phyloP scores from a whole-genome alignment of 2,113 vertebrate species.

The Bujurquina vittata region DNA sequence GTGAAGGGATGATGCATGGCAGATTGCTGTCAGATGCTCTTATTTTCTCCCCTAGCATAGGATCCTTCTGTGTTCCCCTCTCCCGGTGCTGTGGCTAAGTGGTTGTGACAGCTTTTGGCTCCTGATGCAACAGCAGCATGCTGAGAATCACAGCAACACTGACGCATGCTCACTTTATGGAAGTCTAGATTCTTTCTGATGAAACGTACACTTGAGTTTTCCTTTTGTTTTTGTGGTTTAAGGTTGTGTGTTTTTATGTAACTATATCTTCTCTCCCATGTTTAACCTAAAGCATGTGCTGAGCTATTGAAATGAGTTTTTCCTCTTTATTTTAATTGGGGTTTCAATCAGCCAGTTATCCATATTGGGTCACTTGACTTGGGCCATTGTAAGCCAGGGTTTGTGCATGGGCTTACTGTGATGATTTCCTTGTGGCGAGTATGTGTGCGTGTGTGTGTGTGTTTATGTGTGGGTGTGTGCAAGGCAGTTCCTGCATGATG shows the following conservation, averaged over 20 bases:
- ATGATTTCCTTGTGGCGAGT: slow-evolving; percentile 39
- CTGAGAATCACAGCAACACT: slow-evolving; percentile 66
- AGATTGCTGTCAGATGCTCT: slow-evolving; percentile 71
- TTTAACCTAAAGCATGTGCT: slow-evolving; percentile 60
- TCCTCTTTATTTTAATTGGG: slow-evolving; percentile 39
- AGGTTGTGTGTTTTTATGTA: slow-evolving; percentile 25
- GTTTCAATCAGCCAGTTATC: slow-evolving; percentile 37
- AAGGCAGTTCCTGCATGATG: slow-evolving; percentile 67
- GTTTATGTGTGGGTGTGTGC: slow-evolving; percentile 30
- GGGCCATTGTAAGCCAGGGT: slow-evolving; percentile 51
- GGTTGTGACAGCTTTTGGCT: slow-evolving; percentile 71
- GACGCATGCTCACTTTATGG: slow-evolving; percentile 66
- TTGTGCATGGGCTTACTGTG: slow-evolving; percentile 76
- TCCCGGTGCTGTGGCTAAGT: slow-evolving; percentile 62
- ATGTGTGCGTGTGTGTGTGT: slow-evolving; percentile 25
- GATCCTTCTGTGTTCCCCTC: slow-evolving; percentile 59
- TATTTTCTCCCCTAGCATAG: slow-evolving; percentile 52
- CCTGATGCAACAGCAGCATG: slow-evolving; percentile 73
- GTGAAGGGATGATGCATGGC: slow-evolving; percentile 74
- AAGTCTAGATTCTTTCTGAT: slow-evolving; percentile 32
- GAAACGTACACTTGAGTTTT: slow-evolving; percentile 21
- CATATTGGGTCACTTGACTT: slow-evolving; percentile 45
- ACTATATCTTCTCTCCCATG: background rate
- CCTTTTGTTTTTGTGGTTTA: slow-evolving; percentile 20
- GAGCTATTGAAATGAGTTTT: slow-evolving; percentile 32